Conservation (phyloP, 1,140 invertebrate species). For the Reticulitermes speratus region DNA sequence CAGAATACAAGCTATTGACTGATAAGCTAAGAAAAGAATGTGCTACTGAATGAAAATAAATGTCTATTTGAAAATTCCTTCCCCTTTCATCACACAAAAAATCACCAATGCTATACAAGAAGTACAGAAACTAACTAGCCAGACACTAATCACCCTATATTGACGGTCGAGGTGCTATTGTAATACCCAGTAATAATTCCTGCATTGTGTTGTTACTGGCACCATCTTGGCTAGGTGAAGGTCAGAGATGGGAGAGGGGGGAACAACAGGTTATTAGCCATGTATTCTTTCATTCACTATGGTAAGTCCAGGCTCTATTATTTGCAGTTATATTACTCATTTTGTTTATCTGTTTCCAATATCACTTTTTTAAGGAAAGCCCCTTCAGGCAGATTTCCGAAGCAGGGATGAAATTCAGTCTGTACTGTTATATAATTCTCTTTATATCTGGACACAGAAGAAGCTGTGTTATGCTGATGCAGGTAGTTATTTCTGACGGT, state of each 20-base stretch:
- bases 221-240: not conserved
- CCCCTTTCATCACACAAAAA: no score
- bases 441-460: not conserved
- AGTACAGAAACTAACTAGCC: not conserved
- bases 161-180: not conserved
- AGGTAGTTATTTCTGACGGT: not conserved
- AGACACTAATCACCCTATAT: not conserved
- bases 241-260: not conserved
- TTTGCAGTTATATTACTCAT: not conserved
- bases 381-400: not conserved
- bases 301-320: not conserved
- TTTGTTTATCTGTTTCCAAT: not conserved
- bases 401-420: not conserved
- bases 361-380: not conserved
- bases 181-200: not conserved
- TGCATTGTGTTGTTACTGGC: no score
- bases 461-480: not conserved
- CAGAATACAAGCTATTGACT: no score
- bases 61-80: no score
- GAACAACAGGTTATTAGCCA: slow-evolving; percentile 6
- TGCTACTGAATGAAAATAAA: no score
- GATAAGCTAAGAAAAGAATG: no score
- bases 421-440: not conserved
- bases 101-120: no score
- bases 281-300: not conserved